Evolutionary conservation across 2,888 invertebrate species (phyloP).

Genomic region (Lamellibrachia satsuma): DNA sequence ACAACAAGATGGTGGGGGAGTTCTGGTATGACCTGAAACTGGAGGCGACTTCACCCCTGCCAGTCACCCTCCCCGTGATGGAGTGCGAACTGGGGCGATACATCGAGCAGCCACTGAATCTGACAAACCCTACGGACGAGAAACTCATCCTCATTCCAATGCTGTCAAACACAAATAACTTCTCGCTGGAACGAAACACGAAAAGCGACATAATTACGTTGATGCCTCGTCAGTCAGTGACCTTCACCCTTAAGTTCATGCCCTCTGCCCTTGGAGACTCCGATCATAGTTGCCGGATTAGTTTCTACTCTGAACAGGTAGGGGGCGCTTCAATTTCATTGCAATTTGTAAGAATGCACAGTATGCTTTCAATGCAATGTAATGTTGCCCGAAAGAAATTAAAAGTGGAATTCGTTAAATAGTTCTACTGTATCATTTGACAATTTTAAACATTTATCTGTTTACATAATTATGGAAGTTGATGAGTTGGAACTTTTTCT

Average conservation of each 20-base stretch:
- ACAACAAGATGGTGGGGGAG: conserved; percentile 62
- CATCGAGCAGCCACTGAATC: conserved; percentile 54
- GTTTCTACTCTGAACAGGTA: conserved; percentile 62
- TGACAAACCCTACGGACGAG: conserved; percentile 63
- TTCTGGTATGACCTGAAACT: conserved; percentile 65
- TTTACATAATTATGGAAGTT: too few relatives aligned
- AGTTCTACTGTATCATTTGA: too few relatives aligned
- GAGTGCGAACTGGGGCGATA: conserved; percentile 64
- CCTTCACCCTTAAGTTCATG: conserved; percentile 62
- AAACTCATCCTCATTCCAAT: conserved; percentile 56
- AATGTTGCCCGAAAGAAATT: neutral
- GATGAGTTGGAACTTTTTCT: too few relatives aligned
- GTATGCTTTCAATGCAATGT: neutral
- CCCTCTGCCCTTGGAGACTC: conserved; percentile 61
- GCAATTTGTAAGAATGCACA: too few relatives aligned
- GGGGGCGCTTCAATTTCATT: neutral
- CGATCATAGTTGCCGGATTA: conserved; percentile 58
- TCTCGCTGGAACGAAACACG: conserved; percentile 57
- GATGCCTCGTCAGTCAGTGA: conserved; percentile 48
- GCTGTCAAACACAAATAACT: conserved; percentile 63
- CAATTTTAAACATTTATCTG: neutral
- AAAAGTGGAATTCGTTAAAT: neutral
- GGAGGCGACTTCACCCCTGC: conserved; percentile 55
- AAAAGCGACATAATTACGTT: conserved; percentile 52
- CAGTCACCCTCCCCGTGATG: conserved; percentile 58